Base-by-base conservation (phyloP, 2,113 vertebrate species). In the Hystrix cristata region DNA sequence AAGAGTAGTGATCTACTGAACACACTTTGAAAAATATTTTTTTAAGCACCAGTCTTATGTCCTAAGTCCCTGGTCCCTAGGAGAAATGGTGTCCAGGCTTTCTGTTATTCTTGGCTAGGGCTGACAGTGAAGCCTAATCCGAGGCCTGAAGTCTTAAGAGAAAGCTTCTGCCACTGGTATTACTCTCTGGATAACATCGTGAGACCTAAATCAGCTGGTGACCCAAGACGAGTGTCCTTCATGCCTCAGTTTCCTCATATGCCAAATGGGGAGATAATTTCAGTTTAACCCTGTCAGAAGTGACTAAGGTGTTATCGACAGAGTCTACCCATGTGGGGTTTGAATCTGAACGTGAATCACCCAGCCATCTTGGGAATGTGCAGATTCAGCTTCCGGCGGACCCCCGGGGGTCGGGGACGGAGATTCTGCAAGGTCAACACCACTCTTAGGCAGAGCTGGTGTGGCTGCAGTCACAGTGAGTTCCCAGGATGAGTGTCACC, bases 11-110 rank as follows among this genome's bases (percentile, higher is more conserved):
- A 92, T 64, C 43, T 62, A 65, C 2, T 55, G 34, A 93, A 51
- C 6, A 48, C 51, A 62, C 13, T 79, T 92, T 69, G 78, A 84
- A 71, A 86, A 97, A 64, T 1, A 2, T 38, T 85, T 57, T 59
- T 96, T 78, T 95, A 80, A 78, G 21, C 10, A 67, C 74, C 34
- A 71, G 38, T 59, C 38, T 92, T 94, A 38, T 29, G 9, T 82
- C 64, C 46, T 38, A 67, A 62, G 53, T 84, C 31, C 21, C 90
- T 79, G 72, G 55, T 19, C 25, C 27, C 57, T 67, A 55, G 59
- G 92, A 92, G 76, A 38, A 14, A 74, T 95, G n/a, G 34, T 34
- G 38, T 53, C 16, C 5, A 55, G 19, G 19, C 51, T 82, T 27
- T 74, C 53, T 60, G 25, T 74, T 74, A 16, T 84, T 34, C 19